A percentile compares a stretch with the other conserved stretches of the same genome.
Evolutionary conservation across 2,113 vertebrate genomes (phyloP).

Genomic region (Gobius niger): DNA sequence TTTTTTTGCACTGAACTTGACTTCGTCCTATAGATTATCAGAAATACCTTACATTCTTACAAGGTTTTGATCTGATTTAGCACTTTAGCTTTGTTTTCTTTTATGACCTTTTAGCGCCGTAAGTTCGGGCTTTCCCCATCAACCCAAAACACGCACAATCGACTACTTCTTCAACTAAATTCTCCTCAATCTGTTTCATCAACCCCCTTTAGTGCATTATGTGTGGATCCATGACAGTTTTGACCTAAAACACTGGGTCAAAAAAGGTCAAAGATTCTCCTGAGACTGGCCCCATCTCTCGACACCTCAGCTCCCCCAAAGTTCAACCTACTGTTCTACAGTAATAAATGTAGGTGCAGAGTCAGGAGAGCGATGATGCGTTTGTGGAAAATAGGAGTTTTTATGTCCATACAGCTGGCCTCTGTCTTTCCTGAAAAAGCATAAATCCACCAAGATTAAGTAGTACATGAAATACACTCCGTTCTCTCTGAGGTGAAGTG

Average conservation of each 20-base stretch:
- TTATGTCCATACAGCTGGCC: conserved; percentile 29
- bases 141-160: too few species aligned
- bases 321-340: conserved; percentile 40
- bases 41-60: too few species aligned
- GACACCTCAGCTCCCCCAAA: conserved; percentile 45
- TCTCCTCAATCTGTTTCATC: too few species aligned
- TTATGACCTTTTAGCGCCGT: too few species aligned
- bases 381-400: conserved; percentile 15
- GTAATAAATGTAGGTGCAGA: conserved; percentile 27
- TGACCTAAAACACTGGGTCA: conserved; percentile 33
- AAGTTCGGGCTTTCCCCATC: too few species aligned
- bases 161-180: too few species aligned
- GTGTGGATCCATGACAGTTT: conserved; percentile 32
- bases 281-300: conserved; percentile 49
- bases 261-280: conserved; percentile 35
- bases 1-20: too few species aligned
- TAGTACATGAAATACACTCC: conserved; percentile 6
- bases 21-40: too few species aligned
- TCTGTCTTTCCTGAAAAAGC: conserved; percentile 20
- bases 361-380: conserved; percentile 17
- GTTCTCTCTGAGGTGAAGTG: conserved; percentile 19
- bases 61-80: too few species aligned
- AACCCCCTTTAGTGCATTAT: conserved; percentile 14
- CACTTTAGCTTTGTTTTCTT: too few species aligned
- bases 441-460: conserved; percentile 30